Percentiles rank a stretch among this genome's conserved stretches.
Evolutionary conservation across 2,888 invertebrate genomes (phyloP).

Genomic region (Aspidiotus destructor): DNA sequence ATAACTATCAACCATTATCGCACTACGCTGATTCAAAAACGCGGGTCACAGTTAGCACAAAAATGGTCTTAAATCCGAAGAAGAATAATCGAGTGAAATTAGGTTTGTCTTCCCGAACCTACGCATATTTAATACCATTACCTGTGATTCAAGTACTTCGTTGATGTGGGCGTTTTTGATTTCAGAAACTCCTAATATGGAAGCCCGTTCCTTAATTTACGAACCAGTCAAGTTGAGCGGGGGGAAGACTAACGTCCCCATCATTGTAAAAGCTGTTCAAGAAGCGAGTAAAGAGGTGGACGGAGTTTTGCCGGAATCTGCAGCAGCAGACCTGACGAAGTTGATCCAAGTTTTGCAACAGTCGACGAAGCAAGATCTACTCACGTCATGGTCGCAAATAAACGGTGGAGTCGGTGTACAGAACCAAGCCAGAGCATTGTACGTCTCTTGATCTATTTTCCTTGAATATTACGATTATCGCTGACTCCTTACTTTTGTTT

Average conservation of each 20-base stretch:
- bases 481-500: background rate
- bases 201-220: slow-evolving; percentile 13
- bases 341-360: slow-evolving; percentile 57
- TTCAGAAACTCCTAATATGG: background rate
- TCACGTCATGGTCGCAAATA: slow-evolving; percentile 57
- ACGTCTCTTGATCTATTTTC: slow-evolving; percentile 38
- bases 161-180: background rate
- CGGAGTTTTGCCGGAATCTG: slow-evolving; percentile 4
- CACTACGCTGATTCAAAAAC: slow-evolving; percentile 21
- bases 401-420: slow-evolving; percentile 48
- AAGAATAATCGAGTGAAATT: background rate
- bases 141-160: background rate
- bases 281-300: slow-evolving; percentile 21
- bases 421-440: slow-evolving; percentile 52
- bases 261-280: slow-evolving; percentile 24
- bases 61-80: slow-evolving; percentile 1
- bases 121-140: background rate
- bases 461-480: too few relatives aligned
- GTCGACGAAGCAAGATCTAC: slow-evolving; percentile 58
- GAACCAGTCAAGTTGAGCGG: slow-evolving; percentile 11
- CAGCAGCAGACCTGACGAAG: slow-evolving; percentile 52
- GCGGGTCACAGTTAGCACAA: slow-evolving; percentile 14
- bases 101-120: background rate
- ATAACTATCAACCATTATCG: slow-evolving; percentile 24
- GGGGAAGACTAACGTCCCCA: background rate